A percentile compares a stretch with the other conserved stretches of the same genome.
phyloP scores from a whole-genome alignment of 2,888 invertebrate genomes.

The Euphydryas editha region DNA sequence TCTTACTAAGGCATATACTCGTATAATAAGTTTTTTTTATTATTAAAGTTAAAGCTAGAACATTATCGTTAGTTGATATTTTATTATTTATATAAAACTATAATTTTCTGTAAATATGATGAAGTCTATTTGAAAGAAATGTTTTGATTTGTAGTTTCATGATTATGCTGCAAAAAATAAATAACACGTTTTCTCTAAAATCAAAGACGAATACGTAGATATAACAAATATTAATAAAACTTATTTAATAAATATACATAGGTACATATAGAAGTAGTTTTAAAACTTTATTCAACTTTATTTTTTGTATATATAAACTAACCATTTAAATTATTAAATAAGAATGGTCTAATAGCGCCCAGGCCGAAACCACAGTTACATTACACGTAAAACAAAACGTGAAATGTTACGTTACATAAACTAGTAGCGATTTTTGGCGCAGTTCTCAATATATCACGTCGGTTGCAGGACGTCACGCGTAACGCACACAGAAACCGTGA shows the following conservation, averaged over 20 bases:
- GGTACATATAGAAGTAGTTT: not conserved
- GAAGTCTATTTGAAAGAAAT: too few relatives aligned
- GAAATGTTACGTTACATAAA: conserved; percentile 52
- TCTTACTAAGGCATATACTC: not conserved
- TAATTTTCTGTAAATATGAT: too few relatives aligned
- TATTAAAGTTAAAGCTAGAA: too few relatives aligned
- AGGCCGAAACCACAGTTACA: conserved; percentile 39
- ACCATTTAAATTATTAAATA: conserved; percentile 10
- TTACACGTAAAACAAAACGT: conserved; percentile 46
- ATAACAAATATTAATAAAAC: not conserved
- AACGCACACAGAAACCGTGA: conserved; percentile 58
- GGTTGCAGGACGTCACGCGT: conserved; percentile 70
- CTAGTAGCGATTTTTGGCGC: conserved; percentile 74
- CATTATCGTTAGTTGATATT: not conserved
- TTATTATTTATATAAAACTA: too few relatives aligned
- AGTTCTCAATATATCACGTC: conserved; percentile 81
- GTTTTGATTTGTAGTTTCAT: too few relatives aligned
- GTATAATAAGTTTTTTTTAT: not conserved
- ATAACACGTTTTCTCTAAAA: too few relatives aligned
- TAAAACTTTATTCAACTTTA: not conserved
- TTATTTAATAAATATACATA: not conserved
- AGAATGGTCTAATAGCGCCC: conserved; percentile 18
- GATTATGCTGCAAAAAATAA: too few relatives aligned
- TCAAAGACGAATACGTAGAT: too few relatives aligned
- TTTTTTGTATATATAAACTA: not conserved